These are phyloP conservation scores for Eriosoma lanigerum DNA, from an alignment of 1,140 invertebrate genomes.

Conservation along the genomic window DNA sequence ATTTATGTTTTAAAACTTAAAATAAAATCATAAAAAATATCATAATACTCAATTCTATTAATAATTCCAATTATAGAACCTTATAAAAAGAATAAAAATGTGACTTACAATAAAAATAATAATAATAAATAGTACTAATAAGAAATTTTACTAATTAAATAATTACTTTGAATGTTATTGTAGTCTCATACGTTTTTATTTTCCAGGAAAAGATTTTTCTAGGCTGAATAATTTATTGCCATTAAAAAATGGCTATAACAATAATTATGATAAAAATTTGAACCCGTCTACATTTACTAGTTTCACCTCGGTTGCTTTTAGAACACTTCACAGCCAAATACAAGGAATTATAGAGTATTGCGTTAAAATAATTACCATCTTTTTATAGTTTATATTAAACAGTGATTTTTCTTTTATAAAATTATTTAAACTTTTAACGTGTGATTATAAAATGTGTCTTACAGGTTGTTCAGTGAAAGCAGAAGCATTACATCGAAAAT, in stretches of 20 bases:
- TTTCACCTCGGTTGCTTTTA: conserved; percentile 61
- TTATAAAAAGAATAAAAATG: no score
- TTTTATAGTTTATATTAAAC: background rate
- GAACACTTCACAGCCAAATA: conserved; percentile 64
- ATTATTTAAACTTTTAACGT: background rate
- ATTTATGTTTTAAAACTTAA: no score
- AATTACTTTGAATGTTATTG: no score
- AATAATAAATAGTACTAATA: no score
- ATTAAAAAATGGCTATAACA: background rate
- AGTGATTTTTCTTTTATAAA: no score
- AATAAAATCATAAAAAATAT: no score
- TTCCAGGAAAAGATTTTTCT: conserved; percentile 7
- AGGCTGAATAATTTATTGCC: conserved; percentile 2
- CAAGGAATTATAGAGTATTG: background rate
- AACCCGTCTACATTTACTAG: conserved; percentile 38
- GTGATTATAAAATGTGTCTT: background rate
- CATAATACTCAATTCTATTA: no score
- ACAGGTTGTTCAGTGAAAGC: conserved; percentile 50
- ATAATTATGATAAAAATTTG: background rate
- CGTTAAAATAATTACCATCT: background rate
- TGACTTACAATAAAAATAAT: no score
- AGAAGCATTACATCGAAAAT: conserved; percentile 29
- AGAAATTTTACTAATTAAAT: no score
- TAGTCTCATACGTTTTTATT: no score
- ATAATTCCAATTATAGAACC: no score